Conservation (phyloP, 2,888 invertebrate species). For the Tupiocoris notatus region DNA sequence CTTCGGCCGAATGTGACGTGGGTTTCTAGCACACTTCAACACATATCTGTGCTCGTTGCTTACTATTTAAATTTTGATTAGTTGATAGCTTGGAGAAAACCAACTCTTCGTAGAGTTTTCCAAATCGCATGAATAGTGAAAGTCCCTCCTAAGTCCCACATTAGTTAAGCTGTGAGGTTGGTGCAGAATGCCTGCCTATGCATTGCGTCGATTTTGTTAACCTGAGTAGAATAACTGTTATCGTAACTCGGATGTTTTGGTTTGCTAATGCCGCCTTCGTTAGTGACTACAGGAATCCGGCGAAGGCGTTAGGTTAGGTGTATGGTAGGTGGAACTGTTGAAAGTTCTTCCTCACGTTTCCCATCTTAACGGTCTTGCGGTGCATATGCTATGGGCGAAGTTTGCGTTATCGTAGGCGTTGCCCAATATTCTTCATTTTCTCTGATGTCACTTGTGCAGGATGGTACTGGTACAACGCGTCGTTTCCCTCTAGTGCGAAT, state of each 20-base stretch:
- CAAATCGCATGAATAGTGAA: not conserved
- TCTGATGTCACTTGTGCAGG: not conserved
- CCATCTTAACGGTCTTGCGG: not conserved
- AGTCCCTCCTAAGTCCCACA: not conserved
- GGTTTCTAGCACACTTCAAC: no score
- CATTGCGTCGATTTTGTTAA: not conserved
- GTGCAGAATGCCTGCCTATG: not conserved
- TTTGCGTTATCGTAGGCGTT: not conserved
- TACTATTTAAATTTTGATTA: no score
- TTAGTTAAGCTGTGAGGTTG: not conserved
- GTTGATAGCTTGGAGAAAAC: not conserved
- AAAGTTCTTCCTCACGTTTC: not conserved
- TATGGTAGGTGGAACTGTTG: no score
- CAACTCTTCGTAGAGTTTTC: not conserved
- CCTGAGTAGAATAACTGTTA: not conserved
- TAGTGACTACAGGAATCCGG: not conserved
- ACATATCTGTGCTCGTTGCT: no score
- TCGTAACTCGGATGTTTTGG: not conserved
- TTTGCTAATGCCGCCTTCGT: not conserved
- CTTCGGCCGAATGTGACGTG: no score
- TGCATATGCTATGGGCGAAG: not conserved
- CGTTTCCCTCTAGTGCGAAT: no score
- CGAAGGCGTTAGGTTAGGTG: not conserved
- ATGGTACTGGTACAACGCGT: no score
- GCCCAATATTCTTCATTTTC: not conserved